phyloP scores from a whole-genome alignment of 2,113 vertebrate genomes.

The Apodemus speciosus region DNA sequence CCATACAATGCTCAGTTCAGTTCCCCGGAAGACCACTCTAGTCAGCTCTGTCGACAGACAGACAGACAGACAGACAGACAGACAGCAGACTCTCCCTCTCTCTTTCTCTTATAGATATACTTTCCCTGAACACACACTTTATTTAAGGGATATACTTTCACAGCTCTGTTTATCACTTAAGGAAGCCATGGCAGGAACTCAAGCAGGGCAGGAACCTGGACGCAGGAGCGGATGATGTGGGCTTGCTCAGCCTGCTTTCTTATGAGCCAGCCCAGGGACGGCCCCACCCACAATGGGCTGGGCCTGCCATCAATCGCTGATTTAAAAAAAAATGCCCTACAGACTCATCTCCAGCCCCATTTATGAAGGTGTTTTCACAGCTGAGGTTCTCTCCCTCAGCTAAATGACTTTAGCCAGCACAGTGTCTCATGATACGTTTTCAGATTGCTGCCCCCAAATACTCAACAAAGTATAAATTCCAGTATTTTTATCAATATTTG shows the following conservation, averaged over 20 bases:
- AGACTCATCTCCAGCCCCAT: not conserved
- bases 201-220: not conserved
- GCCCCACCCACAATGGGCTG: not conserved
- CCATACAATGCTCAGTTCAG: not conserved
- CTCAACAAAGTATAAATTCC: not conserved
- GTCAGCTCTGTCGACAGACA: not conserved
- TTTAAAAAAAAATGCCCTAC: not conserved
- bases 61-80: not conserved
- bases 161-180: not conserved
- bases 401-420: not conserved
- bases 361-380: not conserved
- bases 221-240: too few relatives aligned
- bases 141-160: not conserved
- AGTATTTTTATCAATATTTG: not conserved
- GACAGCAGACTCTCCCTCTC: not conserved
- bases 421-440: not conserved
- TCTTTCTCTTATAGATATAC: too few relatives aligned
- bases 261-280: not conserved
- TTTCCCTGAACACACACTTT: too few relatives aligned
- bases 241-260: not conserved
- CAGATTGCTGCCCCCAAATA: not conserved
- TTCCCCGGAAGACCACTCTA: not conserved
- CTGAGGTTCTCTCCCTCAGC: not conserved
- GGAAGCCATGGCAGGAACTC: not conserved
- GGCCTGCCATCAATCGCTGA: not conserved